Percentiles rank a stretch among this genome's conserved stretches.
Conservation (phyloP, 2,888 invertebrate genomes). For the Meganola albula region DNA sequence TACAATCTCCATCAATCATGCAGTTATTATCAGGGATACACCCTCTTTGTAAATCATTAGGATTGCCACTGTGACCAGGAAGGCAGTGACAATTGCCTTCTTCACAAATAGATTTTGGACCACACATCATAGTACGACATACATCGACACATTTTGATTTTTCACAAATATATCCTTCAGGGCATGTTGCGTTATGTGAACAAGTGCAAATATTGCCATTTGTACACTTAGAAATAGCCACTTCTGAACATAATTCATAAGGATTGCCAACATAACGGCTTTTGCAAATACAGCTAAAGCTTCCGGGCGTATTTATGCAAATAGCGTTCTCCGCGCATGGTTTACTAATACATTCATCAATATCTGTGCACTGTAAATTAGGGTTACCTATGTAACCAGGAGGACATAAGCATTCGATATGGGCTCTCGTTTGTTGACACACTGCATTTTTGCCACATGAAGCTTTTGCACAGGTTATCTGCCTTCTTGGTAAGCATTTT, state of each 20-base stretch:
- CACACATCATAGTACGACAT: constrained; percentile 86
- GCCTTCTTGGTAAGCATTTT: constrained; percentile 84
- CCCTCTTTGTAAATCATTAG: constrained; percentile 82
- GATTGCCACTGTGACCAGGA: constrained; percentile 86
- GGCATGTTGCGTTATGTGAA: constrained; percentile 83
- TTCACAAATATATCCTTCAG: constrained; percentile 86
- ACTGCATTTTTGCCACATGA: constrained; percentile 88
- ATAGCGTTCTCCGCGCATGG: constrained; percentile 91
- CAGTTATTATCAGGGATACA: constrained; percentile 87
- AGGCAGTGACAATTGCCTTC: constrained; percentile 88
- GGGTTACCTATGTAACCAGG: constrained; percentile 92
- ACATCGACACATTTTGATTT: constrained; percentile 85
- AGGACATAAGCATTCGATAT: constrained; percentile 89
- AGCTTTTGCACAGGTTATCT: constrained; percentile 83
- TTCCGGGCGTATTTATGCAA: constrained; percentile 93
- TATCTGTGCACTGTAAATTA: constrained; percentile 89
- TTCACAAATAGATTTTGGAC: constrained; percentile 88
- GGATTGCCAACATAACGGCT: constrained; percentile 92
- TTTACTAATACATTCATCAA: constrained; percentile 88
- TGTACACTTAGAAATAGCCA: constrained; percentile 82
- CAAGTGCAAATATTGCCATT: constrained; percentile 85
- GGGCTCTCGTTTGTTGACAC: constrained; percentile 85
- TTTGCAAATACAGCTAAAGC: constrained; percentile 93
- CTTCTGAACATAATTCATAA: constrained; percentile 86
- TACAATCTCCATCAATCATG: constrained; percentile 88